Base-by-base conservation (phyloP, 2,113 vertebrate species). In the Crotalus horridus region DNA sequence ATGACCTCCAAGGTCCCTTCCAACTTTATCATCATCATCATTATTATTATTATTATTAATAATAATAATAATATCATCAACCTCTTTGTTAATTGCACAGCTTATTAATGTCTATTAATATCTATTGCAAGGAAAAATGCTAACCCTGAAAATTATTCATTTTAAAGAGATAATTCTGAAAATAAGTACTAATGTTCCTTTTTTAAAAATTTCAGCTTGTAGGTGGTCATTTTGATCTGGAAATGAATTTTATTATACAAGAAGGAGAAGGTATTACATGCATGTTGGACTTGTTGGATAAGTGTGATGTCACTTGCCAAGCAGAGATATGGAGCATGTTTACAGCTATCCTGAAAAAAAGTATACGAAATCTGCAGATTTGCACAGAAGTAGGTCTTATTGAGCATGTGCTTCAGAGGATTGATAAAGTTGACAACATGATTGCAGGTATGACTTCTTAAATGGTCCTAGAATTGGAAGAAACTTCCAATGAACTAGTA, bases 191-290 rank as follows among this genome's bases (percentile, higher is more conserved):
- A 24, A 92, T 24, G 5, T 39, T 53, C 48, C 2, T 90, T 86
- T 3, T 90, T 87, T 90, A 90, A 39, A 74, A 53, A 90, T 90
- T 93, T 58, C 97, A 99, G 99, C 97, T 99, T 88, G 99, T 99
- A 0, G 99, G 99, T 0, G 98, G 99, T 46, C 99, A 98, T 53
- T 99, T 99, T 97, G 99, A 99, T 97, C 97, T 99, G 95, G 99
- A 99, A 97, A 99, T 99, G 98, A 99, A 99, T 98, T 99, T 99
- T 93, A 99, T 99, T 96, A 99, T 99, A 96, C 99, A 99, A 97
- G 99, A 99, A 96, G 97, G 96, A 0, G 99, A 99, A 93, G 98
- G 99, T 97, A 98, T 99, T 24, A 96, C 97, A 87, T 99, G 99
- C 96, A 99, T 99, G 99, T 98, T 99, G 89, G 98, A 99, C 93